Percentiles rank a stretch among this genome's conserved stretches.
Conservation (phyloP, 2,797 vertebrate species). For the Tokudaia tokunoshimensis region DNA sequence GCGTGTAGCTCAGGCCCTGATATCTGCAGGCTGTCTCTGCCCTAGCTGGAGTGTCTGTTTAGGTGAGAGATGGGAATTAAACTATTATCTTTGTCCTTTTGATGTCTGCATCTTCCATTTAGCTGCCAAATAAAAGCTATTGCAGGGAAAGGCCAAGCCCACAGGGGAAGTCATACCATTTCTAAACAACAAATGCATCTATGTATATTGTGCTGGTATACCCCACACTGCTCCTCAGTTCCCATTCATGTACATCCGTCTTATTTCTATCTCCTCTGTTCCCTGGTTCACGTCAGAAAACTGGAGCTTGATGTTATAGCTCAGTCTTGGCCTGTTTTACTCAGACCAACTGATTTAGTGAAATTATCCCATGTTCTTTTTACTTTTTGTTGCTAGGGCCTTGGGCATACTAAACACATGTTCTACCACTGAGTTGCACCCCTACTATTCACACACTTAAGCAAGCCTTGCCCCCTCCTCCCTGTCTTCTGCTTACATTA, state of each 20-base stretch:
- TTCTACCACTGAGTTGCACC: neutral
- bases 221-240: neutral
- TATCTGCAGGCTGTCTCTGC: neutral
- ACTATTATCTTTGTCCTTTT: neutral
- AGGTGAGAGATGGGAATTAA: neutral
- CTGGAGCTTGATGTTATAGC: neutral
- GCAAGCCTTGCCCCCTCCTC: neutral
- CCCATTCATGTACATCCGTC: neutral
- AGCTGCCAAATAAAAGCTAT: neutral
- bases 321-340: neutral
- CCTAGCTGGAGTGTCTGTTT: neutral
- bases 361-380: neutral
- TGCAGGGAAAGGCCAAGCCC: neutral
- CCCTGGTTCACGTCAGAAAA: slow-evolving; percentile 2
- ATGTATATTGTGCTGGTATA: neutral
- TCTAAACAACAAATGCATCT: neutral
- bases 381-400: neutral
- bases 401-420: neutral
- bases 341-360: neutral
- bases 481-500: neutral
- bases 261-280: neutral
- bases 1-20: neutral
- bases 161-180: neutral
- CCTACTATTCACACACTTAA: neutral
- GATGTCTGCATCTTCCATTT: neutral